A percentile compares a stretch with the other conserved stretches of the same genome.
Evolutionary conservation across 2,113 vertebrate genomes (phyloP).

Genomic region (Eonycteris spelaea): DNA sequence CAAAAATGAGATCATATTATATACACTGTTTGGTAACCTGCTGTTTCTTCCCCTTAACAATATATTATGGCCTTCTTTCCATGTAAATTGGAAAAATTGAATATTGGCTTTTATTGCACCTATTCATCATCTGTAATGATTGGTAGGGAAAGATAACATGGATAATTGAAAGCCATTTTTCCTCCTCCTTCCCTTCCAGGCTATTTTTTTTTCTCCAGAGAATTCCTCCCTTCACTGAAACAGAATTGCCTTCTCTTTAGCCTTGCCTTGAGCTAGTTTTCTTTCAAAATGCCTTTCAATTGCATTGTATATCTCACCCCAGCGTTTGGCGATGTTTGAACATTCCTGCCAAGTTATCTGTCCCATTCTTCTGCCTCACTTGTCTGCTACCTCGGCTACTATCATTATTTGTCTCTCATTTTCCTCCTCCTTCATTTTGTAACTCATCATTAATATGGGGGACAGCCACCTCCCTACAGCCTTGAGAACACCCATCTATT

Average conservation of each 20-base stretch:
- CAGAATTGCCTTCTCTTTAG: background rate
- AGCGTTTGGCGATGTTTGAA: background rate
- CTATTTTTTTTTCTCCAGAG: conserved; percentile 48
- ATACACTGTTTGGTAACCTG: conserved; percentile 53
- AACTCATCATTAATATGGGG: background rate
- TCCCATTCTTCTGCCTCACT: background rate
- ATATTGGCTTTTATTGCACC: conserved; percentile 72
- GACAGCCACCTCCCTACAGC: background rate
- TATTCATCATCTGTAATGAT: conserved; percentile 69
- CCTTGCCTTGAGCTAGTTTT: conserved; percentile 25
- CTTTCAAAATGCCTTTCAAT: background rate
- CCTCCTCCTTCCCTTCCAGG: conserved; percentile 25
- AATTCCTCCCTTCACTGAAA: background rate
- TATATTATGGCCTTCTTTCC: conserved; percentile 64
- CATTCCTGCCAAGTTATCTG: background rate
- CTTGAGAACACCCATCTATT: background rate
- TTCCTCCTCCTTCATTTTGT: background rate
- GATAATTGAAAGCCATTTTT: conserved; percentile 64
- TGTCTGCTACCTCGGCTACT: background rate
- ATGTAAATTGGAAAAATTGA: conserved; percentile 73
- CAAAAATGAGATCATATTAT: conserved; percentile 50
- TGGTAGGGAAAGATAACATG: conserved; percentile 59
- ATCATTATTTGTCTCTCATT: background rate
- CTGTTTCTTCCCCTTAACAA: conserved; percentile 45
- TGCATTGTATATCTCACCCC: background rate